Base-by-base conservation (phyloP, 2,797 vertebrate genomes). In the Peromyscus nudipes region DNA sequence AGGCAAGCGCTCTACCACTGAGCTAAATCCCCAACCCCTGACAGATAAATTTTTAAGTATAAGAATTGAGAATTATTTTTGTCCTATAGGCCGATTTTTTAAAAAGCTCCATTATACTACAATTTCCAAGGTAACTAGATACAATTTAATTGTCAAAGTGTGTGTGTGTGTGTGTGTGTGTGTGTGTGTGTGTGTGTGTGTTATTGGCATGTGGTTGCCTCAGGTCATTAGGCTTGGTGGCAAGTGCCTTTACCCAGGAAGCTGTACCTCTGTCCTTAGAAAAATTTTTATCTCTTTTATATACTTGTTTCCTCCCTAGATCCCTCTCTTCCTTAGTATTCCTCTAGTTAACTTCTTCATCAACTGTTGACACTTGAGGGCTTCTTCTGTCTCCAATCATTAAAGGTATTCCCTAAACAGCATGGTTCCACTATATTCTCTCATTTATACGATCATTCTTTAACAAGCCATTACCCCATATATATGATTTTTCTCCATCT, bases 51-150 rank as follows among this genome's bases (percentile, higher is more conserved):
- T 92, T 94, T 67, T 65, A 93, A 80, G 46, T 69, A 79, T 80
- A 92, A 94, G 88, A 85, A 55, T n/a, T 81, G 67, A 81, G 64
- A 96, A 77, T 91, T 91, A 95, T 57, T 67, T 92, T 81, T 92
- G 71, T 83, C 57, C 77, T 73, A 79, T 34, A 60, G 69, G 52
- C 27, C 75, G n/a, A 69, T n/a, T 69, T 69, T n/a, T 69, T n/a
- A n/a, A 69, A 62, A 69, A n/a, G 14, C 31, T 49, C 34, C 37
- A 75, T 84, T 89, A 43, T 69, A 67, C 37, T 89, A 92, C 65
- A 91, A 81, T 86, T 86, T 96, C 83, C 75, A 85, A 69, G 52
- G n/a, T 79, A 37, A 95, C 27, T 75, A 79, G 1, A 34, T 76
- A 69, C 5, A 80, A 95, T 11, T 34, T 92, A 92, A 31, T 4